Conservation (phyloP, 2,888 invertebrate genomes). For the Hemithea aestivaria region DNA sequence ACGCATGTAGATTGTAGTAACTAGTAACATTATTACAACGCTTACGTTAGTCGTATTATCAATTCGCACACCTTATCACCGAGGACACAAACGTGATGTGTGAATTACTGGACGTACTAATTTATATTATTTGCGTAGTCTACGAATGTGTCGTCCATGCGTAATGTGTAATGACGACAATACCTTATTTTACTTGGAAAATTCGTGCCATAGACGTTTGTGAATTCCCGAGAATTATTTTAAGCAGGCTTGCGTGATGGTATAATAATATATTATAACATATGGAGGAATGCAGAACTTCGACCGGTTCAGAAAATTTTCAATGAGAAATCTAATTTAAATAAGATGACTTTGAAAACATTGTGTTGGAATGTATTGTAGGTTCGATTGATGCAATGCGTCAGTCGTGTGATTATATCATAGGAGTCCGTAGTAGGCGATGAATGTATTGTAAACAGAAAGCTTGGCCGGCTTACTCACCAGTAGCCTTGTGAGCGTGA, state of each 20-base stretch:
- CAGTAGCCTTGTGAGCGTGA: conserved; percentile 61
- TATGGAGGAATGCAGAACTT: too few species aligned
- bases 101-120: conserved; percentile 30
- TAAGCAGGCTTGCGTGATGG: neutral
- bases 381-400: conserved; percentile 1
- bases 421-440: conserved; percentile 38
- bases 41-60: conserved; percentile 32
- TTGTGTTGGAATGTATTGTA: too few species aligned
- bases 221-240: conserved; percentile 25
- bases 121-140: conserved; percentile 33
- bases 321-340: too few species aligned
- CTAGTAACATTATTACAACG: conserved; percentile 5
- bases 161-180: conserved; percentile 29
- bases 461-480: conserved; percentile 38
- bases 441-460: conserved; percentile 39
- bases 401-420: conserved; percentile 25
- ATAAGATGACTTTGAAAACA: too few species aligned
- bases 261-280: too few species aligned
- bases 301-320: too few species aligned
- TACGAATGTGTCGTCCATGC: conserved; percentile 35
- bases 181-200: conserved; percentile 26
- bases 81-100: conserved; percentile 28
- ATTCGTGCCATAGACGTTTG: conserved; percentile 10
- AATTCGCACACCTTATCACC: conserved; percentile 35
- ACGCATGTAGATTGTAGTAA: neutral